Conservation (phyloP, 2,888 invertebrate species). For the Agrochola circellaris region DNA sequence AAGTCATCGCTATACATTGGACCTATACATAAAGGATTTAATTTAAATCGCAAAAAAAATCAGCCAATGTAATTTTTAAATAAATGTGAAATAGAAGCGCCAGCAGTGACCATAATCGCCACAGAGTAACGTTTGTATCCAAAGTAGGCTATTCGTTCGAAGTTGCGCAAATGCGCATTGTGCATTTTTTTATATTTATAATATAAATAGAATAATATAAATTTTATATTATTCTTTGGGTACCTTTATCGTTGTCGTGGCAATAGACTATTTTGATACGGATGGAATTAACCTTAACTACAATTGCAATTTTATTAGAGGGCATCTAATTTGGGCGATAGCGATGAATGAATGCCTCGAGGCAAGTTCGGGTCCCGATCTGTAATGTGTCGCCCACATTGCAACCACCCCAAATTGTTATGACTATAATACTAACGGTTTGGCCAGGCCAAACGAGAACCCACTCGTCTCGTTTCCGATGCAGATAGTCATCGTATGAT, state of each 20-base stretch:
- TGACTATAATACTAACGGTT: slow-evolving; percentile 87
- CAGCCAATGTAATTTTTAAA: background rate
- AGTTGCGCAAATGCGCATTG: background rate
- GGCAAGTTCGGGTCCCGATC: background rate
- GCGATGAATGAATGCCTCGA: background rate
- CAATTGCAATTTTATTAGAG: background rate
- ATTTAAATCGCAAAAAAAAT: slow-evolving; percentile 1
- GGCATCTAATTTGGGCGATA: background rate
- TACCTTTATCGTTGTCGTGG: background rate
- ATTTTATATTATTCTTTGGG: too few species aligned
- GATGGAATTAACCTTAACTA: background rate
- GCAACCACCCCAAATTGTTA: slow-evolving; percentile 1
- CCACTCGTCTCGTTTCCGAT: slow-evolving; percentile 93
- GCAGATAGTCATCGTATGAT: slow-evolving; percentile 93
- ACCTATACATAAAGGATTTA: slow-evolving; percentile 84
- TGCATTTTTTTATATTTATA: background rate
- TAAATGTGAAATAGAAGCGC: background rate
- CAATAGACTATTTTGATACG: background rate
- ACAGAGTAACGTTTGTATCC: background rate
- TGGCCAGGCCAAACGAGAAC: slow-evolving; percentile 98
- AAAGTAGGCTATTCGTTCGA: background rate
- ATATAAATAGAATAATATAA: too few species aligned
- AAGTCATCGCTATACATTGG: slow-evolving; percentile 95
- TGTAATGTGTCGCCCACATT: background rate
- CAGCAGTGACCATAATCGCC: background rate